These are phyloP conservation scores for Steinernema carpocapsae DNA, from an alignment of 2,888 invertebrate genomes.

Conservation along the genomic window DNA sequence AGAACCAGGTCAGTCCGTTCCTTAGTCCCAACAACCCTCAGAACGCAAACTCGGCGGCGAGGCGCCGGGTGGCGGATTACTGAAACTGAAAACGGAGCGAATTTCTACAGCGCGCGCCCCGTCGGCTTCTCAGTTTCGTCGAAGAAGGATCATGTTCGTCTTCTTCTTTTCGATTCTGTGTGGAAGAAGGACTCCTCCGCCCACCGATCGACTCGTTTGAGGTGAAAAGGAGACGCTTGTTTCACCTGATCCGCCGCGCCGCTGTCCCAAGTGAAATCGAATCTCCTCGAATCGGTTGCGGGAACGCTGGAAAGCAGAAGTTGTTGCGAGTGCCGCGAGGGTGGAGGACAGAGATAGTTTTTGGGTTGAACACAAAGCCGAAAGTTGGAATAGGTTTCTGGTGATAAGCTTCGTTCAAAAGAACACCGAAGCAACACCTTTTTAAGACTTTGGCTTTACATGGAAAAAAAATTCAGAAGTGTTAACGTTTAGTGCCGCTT, in stretches of 20 bases:
- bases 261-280: constrained; percentile 21
- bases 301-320: background rate
- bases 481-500: no score
- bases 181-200: background rate
- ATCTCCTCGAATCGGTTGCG: constrained; percentile 12
- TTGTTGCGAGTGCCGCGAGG: background rate
- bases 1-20: constrained; percentile 18
- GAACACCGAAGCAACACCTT: no score
- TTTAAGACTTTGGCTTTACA: no score
- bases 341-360: background rate
- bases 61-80: background rate
- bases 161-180: constrained; percentile 22
- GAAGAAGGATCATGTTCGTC: constrained; percentile 31
- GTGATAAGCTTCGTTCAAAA: no score
- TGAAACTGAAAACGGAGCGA: constrained; percentile 21
- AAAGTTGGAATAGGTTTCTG: background rate
- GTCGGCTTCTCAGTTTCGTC: constrained; percentile 30
- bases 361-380: background rate
- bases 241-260: constrained; percentile 26
- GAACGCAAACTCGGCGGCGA: background rate
- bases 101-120: constrained; percentile 16
- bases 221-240: constrained; percentile 16
- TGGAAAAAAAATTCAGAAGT: no score
- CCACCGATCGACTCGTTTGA: constrained; percentile 9
- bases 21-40: background rate